These are phyloP conservation scores for Conus ventricosus DNA, from an alignment of 1,140 invertebrate genomes.

Conservation along the genomic window DNA sequence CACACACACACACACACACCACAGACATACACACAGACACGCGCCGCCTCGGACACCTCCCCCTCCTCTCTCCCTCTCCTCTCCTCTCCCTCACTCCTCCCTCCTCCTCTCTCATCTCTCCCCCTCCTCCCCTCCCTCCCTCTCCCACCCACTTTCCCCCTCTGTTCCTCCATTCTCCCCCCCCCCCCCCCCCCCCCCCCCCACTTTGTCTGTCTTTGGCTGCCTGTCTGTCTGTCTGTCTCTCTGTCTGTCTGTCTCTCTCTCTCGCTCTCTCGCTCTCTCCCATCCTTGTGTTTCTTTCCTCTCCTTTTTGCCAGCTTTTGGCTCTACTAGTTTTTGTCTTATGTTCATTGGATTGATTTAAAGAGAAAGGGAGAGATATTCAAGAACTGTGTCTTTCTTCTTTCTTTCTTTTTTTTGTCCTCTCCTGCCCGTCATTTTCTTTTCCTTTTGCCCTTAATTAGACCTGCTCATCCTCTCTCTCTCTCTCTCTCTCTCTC, in stretches of 20 bases:
- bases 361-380: too few relatives aligned
- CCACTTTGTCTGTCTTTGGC: too few relatives aligned
- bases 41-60: too few relatives aligned
- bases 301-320: neutral
- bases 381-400: neutral
- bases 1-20: too few relatives aligned
- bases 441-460: too few relatives aligned
- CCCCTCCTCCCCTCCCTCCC: neutral
- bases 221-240: neutral
- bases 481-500: too few relatives aligned
- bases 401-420: neutral
- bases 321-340: too few relatives aligned
- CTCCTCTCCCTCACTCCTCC: conserved; percentile 6
- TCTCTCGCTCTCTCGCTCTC: neutral
- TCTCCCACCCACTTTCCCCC: neutral
- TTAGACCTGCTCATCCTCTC: too few relatives aligned
- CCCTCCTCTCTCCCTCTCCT: neutral
- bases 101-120: neutral
- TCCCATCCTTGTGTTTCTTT: neutral
- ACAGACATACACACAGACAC: too few relatives aligned
- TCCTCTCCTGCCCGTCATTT: neutral
- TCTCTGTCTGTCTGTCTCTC: too few relatives aligned
- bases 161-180: too few relatives aligned
- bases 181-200: neutral
- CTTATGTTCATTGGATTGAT: too few relatives aligned